phyloP scores from a whole-genome alignment of 2,888 invertebrate genomes.

The Metalampra italica region DNA sequence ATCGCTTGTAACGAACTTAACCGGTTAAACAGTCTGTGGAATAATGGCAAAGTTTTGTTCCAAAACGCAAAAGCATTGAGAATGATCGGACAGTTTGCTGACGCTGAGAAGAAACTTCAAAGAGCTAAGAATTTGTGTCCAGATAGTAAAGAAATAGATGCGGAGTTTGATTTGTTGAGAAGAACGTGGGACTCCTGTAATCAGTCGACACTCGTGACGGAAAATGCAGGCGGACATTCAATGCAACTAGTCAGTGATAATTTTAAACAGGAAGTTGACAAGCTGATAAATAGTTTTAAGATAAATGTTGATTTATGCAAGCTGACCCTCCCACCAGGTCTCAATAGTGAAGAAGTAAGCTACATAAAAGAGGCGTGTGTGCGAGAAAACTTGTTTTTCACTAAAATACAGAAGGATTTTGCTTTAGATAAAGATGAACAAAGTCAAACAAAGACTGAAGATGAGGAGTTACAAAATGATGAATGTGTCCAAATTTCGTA shows the following conservation, averaged over 20 bases:
- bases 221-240: constrained; percentile 19
- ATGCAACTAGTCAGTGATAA: constrained; percentile 42
- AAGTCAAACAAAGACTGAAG: constrained; percentile 2
- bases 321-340: constrained; percentile 65
- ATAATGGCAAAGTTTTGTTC: constrained; percentile 80
- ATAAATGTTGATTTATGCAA: constrained; percentile 56
- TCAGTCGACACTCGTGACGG: constrained; percentile 38
- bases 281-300: constrained; percentile 65
- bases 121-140: constrained; percentile 76
- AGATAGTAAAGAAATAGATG: constrained; percentile 69
- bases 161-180: constrained; percentile 72
- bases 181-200: constrained; percentile 44
- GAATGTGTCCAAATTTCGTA: background rate
- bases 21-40: constrained; percentile 67
- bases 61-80: constrained; percentile 84
- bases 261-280: constrained; percentile 62
- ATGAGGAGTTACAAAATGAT: background rate
- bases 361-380: constrained; percentile 67
- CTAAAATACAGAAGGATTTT: constrained; percentile 32
- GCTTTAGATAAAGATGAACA: constrained; percentile 20
- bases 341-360: constrained; percentile 63
- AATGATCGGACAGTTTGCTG: constrained; percentile 74
- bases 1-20: constrained; percentile 80
- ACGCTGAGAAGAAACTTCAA: constrained; percentile 76
- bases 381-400: constrained; percentile 63